A percentile compares a stretch with the other conserved stretches of the same genome.
phyloP scores from a whole-genome alignment of 2,888 invertebrate species.

The Cephus nigrinus region DNA sequence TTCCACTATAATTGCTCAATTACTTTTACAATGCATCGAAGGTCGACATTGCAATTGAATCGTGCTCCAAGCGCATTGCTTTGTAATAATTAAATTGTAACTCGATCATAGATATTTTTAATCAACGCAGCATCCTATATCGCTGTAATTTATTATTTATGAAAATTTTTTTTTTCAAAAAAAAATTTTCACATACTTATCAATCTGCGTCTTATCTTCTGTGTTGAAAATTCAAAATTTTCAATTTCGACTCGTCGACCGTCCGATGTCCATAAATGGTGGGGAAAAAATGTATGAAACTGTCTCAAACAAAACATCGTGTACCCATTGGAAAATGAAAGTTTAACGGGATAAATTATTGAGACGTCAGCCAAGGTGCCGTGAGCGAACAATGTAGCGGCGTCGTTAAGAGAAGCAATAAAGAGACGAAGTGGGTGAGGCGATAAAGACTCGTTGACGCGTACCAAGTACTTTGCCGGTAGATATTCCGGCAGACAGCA shows the following conservation, averaged over 20 bases:
- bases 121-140: background rate
- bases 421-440: conserved; percentile 42
- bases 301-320: background rate
- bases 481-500: conserved; percentile 36
- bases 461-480: conserved; percentile 29
- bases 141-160: background rate
- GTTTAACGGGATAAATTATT: conserved; percentile 39
- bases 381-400: conserved; percentile 12
- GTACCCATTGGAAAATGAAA: conserved; percentile 4
- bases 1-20: background rate
- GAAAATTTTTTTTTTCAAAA: background rate
- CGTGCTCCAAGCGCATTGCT: background rate
- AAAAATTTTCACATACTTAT: background rate
- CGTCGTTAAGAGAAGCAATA: conserved; percentile 56
- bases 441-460: conserved; percentile 47
- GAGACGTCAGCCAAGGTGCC: conserved; percentile 38
- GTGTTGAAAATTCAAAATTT: background rate
- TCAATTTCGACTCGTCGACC: background rate
- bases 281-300: background rate
- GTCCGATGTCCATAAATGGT: background rate
- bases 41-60: background rate
- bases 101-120: background rate
- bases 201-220: fast-evolving
- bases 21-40: background rate
- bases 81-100: background rate